Percentiles rank a stretch among this genome's conserved stretches.
Evolutionary conservation across 2,113 vertebrate genomes (phyloP).

Genomic region (Sander lucioperca): DNA sequence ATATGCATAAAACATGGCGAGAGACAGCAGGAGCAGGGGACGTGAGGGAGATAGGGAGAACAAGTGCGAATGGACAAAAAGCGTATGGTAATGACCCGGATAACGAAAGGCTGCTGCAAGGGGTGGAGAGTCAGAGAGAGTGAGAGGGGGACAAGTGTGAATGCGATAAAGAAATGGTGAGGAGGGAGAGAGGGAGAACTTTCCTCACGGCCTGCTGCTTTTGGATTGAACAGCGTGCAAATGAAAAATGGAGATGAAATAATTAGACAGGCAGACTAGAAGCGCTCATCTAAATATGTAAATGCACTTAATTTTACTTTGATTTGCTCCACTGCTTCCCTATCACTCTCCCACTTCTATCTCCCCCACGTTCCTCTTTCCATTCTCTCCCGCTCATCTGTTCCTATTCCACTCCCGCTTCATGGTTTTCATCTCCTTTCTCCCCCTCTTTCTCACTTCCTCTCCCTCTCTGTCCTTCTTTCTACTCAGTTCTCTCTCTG

Average conservation of each 20-base stretch:
- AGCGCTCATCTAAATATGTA: constrained; percentile 87
- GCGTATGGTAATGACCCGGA: constrained; percentile 76
- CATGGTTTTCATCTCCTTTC: constrained; percentile 45
- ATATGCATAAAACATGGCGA: constrained; percentile 75
- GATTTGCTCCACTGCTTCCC: constrained; percentile 83
- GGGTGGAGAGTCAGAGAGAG: constrained; percentile 50
- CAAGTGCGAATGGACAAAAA: constrained; percentile 74
- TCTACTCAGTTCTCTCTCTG: constrained; percentile 24
- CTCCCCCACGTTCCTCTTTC: constrained; percentile 47
- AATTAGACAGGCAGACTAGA: constrained; percentile 85
- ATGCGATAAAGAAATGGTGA: constrained; percentile 64
- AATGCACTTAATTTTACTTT: constrained; percentile 87
- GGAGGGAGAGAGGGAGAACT: constrained; percentile 51
- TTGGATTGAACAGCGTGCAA: constrained; percentile 70
- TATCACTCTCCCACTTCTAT: constrained; percentile 63
- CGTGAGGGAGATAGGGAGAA: constrained; percentile 64
- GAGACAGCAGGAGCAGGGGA: constrained; percentile 63
- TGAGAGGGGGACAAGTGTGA: constrained; percentile 48
- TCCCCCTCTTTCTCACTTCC: constrained; percentile 15
- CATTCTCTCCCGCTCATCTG: constrained; percentile 59
- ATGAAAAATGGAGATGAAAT: constrained; percentile 86
- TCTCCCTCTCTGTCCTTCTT: constrained; percentile 17
- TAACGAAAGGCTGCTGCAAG: constrained; percentile 69
- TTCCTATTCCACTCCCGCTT: constrained; percentile 47
- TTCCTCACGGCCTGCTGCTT: constrained; percentile 76